A percentile compares a stretch with the other conserved stretches of the same genome.
Evolutionary conservation across 2,888 invertebrate species (phyloP).

Genomic region (Sphinx pinastri): DNA sequence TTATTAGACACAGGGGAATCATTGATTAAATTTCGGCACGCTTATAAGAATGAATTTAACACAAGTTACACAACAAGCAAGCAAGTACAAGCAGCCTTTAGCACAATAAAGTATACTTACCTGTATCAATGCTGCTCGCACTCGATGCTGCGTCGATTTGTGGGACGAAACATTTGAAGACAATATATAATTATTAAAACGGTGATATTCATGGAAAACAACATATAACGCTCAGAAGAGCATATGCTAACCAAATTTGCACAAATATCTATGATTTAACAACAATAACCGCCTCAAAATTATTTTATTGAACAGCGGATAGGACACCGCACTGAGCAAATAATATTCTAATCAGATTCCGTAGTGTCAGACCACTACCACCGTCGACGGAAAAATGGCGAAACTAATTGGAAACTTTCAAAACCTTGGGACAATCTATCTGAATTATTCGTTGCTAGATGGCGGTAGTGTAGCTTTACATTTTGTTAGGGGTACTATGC

Average conservation of each 20-base stretch:
- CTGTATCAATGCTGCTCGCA: neutral
- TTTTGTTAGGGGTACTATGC: neutral
- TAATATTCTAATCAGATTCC: slow-evolving; percentile 18
- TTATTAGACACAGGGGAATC: neutral
- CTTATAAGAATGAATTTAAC: slow-evolving; percentile 4
- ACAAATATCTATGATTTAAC: neutral
- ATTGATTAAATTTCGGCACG: slow-evolving; percentile 22
- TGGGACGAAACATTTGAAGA: too few relatives aligned
- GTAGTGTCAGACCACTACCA: neutral
- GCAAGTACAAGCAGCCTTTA: neutral
- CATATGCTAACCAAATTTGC: neutral
- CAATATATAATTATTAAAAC: neutral
- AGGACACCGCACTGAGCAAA: slow-evolving; percentile 3
- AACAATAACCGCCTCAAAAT: neutral
- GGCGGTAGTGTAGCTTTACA: neutral
- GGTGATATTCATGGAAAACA: neutral
- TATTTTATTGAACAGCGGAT: slow-evolving; percentile 7
- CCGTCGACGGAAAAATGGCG: neutral
- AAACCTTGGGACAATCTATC: neutral
- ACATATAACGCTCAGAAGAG: neutral
- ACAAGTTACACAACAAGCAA: neutral
- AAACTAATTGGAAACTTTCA: neutral
- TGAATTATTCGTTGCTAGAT: neutral
- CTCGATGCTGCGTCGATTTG: neutral
- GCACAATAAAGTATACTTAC: neutral